Evolutionary conservation across 2,888 invertebrate species (phyloP), one percentile per base, ranked within the genome.

Genomic region (Drosophila vallismaia): DNA sequence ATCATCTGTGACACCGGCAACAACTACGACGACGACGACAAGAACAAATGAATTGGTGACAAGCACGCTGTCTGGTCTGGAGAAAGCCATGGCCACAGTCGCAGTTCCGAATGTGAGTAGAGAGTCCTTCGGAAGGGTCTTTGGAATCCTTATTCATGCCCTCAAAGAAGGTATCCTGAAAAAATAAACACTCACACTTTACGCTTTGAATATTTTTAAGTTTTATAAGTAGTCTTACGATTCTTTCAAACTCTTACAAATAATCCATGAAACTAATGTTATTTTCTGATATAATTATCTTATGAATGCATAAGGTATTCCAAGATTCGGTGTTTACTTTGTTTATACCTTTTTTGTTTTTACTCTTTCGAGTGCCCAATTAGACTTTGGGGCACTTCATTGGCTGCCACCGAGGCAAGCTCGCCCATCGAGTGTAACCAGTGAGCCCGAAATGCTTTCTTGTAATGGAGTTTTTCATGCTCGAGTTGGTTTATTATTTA

Each of bases 41-140:
- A 31, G 48, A 66, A 72, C 76, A 80, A 80, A 74, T 54, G 72
- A 71, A 72, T 76, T 72, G 70, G 70, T 70, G 76, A 76, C 79
- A 72, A 63, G 48, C 52, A 79, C 79, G 67, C 58, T 71, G 26
- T 57, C 57, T 28, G 76, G 70, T 50, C 49, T 70, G 55, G 69
- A 69, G 46, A 36, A 51, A 31, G 38, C 62, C 60, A 64, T 60
- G 50, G 68, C 76, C 63, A 75, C 88, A 55, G 60, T 68, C 40
- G 31, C 50, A 71, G 77, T 74, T 58, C 70, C 68, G 74, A 84
- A 79, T 80, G 87, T 84, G 60, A 82, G 87, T 82, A 59, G 31
- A 60, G 26, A n/a, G 29, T 10, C 28, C 38, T n/a, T 31, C 9
- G 53, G 45, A 26, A 14, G 14, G 48, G 26, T 33, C 40, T n/a